Conservation (phyloP, 2,113 vertebrate genomes). For the Entomyzon cyanotis region DNA sequence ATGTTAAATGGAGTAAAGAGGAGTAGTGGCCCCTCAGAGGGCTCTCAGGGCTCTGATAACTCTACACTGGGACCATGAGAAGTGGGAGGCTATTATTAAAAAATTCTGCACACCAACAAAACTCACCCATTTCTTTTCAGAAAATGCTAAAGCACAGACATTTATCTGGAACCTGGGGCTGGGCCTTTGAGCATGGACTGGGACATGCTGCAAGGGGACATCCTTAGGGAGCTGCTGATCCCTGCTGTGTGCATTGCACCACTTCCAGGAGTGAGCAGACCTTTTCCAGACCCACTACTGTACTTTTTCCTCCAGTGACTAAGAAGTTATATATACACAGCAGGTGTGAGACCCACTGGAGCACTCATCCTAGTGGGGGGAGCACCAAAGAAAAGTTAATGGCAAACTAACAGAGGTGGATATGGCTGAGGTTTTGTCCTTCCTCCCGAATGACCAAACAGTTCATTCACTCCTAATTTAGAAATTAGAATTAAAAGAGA, state of each 20-base stretch:
- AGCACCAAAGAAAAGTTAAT: not conserved
- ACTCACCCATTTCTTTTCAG: not conserved
- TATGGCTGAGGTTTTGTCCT: not conserved
- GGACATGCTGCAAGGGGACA: rapidly evolving
- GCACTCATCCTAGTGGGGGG: no score
- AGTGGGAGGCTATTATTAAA: not conserved
- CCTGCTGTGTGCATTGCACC: not conserved
- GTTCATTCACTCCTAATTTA: not conserved
- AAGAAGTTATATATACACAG: not conserved
- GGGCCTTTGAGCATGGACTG: not conserved
- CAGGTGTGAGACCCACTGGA: not conserved
- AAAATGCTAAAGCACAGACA: not conserved
- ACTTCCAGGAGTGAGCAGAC: not conserved
- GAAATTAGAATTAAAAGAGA: not conserved
- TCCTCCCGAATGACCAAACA: not conserved
- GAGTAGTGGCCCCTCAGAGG: not conserved
- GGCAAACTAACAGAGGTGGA: not conserved
- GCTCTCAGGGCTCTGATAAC: not conserved
- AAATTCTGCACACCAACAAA: not conserved
- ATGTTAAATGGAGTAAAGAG: not conserved
- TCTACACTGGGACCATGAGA: not conserved
- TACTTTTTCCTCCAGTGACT: not conserved
- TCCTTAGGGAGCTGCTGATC: not conserved
- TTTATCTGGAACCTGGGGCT: not conserved
- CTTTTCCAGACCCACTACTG: not conserved